Evolutionary conservation across 2,888 invertebrate species (phyloP), one percentile per base, ranked within the genome.

Genomic region (Epirrhoe tristata): DNA sequence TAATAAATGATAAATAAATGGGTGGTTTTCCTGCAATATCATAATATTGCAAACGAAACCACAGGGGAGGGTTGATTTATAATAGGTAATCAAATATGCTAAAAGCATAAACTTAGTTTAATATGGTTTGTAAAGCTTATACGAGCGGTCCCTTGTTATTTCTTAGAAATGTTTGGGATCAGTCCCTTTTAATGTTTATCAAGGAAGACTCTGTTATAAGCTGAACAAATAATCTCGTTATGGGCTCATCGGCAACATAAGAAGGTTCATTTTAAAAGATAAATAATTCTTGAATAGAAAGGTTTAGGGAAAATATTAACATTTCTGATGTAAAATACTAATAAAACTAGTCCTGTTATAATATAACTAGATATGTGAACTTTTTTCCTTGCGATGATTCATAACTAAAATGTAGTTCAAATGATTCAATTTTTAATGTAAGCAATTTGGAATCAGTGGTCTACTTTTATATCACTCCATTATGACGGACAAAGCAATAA

Each of bases 401-500:
- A 24, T 24, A 24, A 24, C 24, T 24, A 24, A 24, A 24, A 24
- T 24, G 24, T 24, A 32, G 48, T 52, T 50, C 12, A 57, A 5
- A 34, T 24, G 54, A 46, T 46, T 43, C 62, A 58, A 17, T 54
- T 36, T 55, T n/a, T 48, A 55, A 32, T 58, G 46, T 59, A 58
- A 52, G 56, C 50, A 58, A 58, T 62, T 62, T 55, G 39, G 53
- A 62, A 69, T 59, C 61, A 50, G 58, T 77, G 74, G 72, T 77
- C 77, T 62, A 81, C 77, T 77, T 68, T 61, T 80, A 74, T 67
- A 60, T 66, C 63, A 67, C 68, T 69, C 73, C 79, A 77, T 74
- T 74, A 73, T 75, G 73, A 77, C 73, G 78, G 80, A 84, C 82
- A 85, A 85, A 82, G 79, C 77, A 77, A 81, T 79, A 56, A 66